A percentile compares a stretch with the other conserved stretches of the same genome.
Conservation (phyloP, 2,797 vertebrate species). For the Spea hammondii region DNA sequence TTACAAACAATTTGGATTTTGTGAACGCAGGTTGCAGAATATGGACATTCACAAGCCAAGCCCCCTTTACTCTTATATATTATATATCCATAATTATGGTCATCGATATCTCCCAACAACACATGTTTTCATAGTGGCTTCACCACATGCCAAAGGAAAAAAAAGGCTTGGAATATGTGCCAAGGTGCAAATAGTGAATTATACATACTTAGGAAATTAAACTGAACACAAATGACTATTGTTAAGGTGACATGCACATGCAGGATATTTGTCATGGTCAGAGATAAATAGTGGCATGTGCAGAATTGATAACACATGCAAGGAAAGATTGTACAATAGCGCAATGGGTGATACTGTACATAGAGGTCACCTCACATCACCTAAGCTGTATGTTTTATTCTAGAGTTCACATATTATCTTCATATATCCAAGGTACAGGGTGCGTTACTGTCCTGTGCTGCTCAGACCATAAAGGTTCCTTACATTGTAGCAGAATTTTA, state of each 20-base stretch:
- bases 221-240: not conserved
- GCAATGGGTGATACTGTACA: not conserved
- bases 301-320: not conserved
- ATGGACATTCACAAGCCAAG: too few species aligned
- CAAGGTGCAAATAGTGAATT: too few species aligned
- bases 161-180: too few species aligned
- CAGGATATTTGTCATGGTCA: not conserved
- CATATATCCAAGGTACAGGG: not conserved
- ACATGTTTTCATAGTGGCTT: too few species aligned
- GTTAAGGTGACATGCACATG: constrained; percentile 1
- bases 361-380: not conserved
- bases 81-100: too few species aligned
- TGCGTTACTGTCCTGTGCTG: not conserved
- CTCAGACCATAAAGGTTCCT: not conserved
- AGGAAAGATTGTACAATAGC: constrained; percentile 10
- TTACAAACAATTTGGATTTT: too few species aligned
- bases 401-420: not conserved
- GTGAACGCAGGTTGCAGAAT: too few species aligned
- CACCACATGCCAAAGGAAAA: too few species aligned
- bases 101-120: too few species aligned
- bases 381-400: not conserved
- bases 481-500: not conserved
- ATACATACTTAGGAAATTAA: too few species aligned
- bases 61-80: too few species aligned
- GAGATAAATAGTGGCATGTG: not conserved